Percentiles rank a stretch among this genome's conserved stretches.
phyloP scores from a whole-genome alignment of 2,113 vertebrate genomes.

The Rostratula benghalensis region DNA sequence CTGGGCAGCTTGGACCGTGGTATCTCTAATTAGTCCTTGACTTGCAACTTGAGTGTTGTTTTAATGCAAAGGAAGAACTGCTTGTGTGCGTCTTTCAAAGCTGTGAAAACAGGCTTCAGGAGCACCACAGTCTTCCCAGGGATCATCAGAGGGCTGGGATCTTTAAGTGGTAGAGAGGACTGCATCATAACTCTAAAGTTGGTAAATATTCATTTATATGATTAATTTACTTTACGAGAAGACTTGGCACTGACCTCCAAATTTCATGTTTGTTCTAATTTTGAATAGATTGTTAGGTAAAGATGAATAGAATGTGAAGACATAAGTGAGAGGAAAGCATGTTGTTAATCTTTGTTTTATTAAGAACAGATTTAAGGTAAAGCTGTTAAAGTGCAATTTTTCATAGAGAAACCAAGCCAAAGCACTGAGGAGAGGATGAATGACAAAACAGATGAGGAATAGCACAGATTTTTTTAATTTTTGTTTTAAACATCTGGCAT shows the following conservation, averaged over 20 bases:
- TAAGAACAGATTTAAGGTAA: slow-evolving; percentile 18
- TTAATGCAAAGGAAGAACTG: slow-evolving; percentile 18
- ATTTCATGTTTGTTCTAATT: neutral
- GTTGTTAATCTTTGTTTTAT: slow-evolving; percentile 17
- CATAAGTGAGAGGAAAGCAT: neutral
- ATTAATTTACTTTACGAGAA: neutral
- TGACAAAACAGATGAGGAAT: neutral
- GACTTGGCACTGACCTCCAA: neutral
- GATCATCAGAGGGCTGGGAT: neutral
- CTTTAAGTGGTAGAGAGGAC: neutral
- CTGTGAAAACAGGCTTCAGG: slow-evolving; percentile 14
- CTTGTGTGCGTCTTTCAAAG: slow-evolving; percentile 17
- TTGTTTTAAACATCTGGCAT: neutral
- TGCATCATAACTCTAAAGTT: neutral
- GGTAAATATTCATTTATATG: neutral
- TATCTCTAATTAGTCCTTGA: slow-evolving; percentile 56
- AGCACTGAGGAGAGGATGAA: neutral
- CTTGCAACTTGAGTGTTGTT: slow-evolving; percentile 6
- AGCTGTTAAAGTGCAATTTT: neutral
- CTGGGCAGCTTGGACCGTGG: neutral
- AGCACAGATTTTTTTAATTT: neutral
- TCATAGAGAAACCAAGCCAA: neutral
- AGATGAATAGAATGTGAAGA: neutral
- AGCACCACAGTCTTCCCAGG: neutral
- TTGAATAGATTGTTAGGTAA: neutral